Percentiles rank a stretch among this genome's conserved stretches.
These are phyloP conservation scores for Lepeophtheirus nordmannii DNA, from an alignment of 2,888 invertebrate genomes.

Conservation along the genomic window DNA sequence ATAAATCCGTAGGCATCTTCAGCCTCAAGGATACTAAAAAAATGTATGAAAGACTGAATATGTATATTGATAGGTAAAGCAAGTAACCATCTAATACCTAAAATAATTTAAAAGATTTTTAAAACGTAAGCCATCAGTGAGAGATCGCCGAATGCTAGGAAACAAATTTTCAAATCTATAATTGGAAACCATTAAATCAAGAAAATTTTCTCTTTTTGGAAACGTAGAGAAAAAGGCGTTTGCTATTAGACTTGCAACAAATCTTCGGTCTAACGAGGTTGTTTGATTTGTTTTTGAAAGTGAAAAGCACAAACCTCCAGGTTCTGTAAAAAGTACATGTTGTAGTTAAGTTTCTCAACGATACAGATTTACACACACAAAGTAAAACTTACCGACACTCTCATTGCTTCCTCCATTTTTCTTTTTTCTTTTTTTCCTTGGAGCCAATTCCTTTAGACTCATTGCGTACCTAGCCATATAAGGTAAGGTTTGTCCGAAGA, in stretches of 20 bases:
- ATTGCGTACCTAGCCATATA: conserved; percentile 7
- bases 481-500: conserved; percentile 12
- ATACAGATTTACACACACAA: too few relatives aligned
- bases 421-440: not conserved
- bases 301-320: too few relatives aligned
- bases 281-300: too few relatives aligned
- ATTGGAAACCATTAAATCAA: not conserved
- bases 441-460: not conserved
- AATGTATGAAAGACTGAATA: too few relatives aligned
- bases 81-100: too few relatives aligned
- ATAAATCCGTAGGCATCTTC: not conserved
- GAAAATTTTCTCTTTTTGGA: not conserved
- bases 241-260: conserved; percentile 8
- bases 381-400: too few relatives aligned
- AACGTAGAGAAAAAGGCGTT: conserved; percentile 16
- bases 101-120: conserved; percentile 13
- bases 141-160: too few relatives aligned
- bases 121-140: not conserved
- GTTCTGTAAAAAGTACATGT: too few relatives aligned
- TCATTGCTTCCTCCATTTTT: too few relatives aligned
- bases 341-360: too few relatives aligned
- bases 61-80: too few relatives aligned
- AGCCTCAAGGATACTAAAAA: conserved; percentile 6
- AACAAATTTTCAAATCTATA: too few relatives aligned
- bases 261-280: not conserved